Conservation (phyloP, 2,888 invertebrate genomes). For the Cotesia congregata region DNA sequence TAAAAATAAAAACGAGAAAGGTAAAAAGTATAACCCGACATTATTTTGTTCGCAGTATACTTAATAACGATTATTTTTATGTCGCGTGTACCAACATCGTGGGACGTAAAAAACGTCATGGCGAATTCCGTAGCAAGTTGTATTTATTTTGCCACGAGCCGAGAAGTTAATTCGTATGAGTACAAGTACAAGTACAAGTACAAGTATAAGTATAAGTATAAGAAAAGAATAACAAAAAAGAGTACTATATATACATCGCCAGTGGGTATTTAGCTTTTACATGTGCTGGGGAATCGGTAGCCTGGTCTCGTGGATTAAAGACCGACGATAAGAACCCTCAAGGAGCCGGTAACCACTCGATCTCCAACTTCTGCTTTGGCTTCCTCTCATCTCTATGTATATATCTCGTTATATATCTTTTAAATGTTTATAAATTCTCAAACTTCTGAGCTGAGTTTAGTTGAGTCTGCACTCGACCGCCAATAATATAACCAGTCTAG, state of each 20-base stretch:
- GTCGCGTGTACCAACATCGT: constrained; percentile 11
- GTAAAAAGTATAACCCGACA: too few species aligned
- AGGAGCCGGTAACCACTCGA: constrained; percentile 24
- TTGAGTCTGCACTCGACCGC: not conserved
- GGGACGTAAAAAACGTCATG: constrained; percentile 17
- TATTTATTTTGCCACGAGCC: constrained; percentile 40
- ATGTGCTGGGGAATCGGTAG: constrained; percentile 20
- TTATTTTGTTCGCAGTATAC: too few species aligned
- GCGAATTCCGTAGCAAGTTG: constrained; percentile 15
- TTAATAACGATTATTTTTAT: constrained; percentile 24
- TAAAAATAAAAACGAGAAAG: not conserved
- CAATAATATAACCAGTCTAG: not conserved
- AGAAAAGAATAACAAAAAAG: not conserved
- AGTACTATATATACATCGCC: not conserved
- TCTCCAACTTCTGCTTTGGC: constrained; percentile 9
- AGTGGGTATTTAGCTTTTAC: constrained; percentile 10
- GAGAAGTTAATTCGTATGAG: constrained; percentile 32
- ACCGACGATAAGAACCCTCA: constrained; percentile 24
- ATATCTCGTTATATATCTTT: constrained; percentile 22
- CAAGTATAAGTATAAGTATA: not conserved
- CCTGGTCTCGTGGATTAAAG: constrained; percentile 28
- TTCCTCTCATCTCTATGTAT: constrained; percentile 6
- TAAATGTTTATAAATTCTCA: constrained; percentile 23
- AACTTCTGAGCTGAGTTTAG: not conserved
- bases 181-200: not conserved